Evolutionary conservation across 2,888 invertebrate species (phyloP).

Genomic region (Autographa gamma): DNA sequence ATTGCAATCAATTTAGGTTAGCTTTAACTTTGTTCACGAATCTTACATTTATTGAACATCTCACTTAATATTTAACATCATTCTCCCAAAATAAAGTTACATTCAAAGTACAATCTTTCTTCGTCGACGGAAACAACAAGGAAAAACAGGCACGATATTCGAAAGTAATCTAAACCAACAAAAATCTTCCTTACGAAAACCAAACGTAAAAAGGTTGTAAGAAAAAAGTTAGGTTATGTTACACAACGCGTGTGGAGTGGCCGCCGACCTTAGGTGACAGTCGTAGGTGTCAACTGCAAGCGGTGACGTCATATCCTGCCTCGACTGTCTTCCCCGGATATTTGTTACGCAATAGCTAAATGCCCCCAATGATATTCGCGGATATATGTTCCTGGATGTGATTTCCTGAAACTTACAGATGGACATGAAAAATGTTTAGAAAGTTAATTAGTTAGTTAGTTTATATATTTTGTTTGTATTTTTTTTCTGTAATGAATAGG

Average conservation of each 20-base stretch:
- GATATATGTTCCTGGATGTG: conserved; percentile 18
- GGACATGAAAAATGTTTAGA: too few species aligned
- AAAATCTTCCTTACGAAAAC: neutral
- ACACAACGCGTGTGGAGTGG: conserved; percentile 26
- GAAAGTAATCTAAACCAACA: neutral
- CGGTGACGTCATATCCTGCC: conserved; percentile 41
- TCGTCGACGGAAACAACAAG: neutral
- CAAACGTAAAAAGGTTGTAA: conserved; percentile 4
- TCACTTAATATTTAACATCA: too few species aligned
- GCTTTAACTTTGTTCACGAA: too few species aligned
- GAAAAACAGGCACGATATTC: neutral
- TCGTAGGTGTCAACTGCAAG: conserved; percentile 61
- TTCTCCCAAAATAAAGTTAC: too few species aligned
- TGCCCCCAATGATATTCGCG: conserved; percentile 20
- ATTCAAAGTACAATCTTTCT: too few species aligned
- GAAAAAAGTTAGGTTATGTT: conserved; percentile 19
- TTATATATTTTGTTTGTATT: too few species aligned
- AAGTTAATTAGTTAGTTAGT: too few species aligned
- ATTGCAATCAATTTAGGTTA: too few species aligned
- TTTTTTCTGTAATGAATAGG: too few species aligned
- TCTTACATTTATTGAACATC: too few species aligned
- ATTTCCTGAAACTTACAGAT: neutral
- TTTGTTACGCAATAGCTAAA: conserved; percentile 31
- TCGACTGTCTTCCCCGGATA: conserved; percentile 37
- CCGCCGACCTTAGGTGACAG: conserved; percentile 48